A percentile compares a stretch with the other conserved stretches of the same genome.
Conservation (phyloP, 2,888 invertebrate genomes). For the Theretra japonica region DNA sequence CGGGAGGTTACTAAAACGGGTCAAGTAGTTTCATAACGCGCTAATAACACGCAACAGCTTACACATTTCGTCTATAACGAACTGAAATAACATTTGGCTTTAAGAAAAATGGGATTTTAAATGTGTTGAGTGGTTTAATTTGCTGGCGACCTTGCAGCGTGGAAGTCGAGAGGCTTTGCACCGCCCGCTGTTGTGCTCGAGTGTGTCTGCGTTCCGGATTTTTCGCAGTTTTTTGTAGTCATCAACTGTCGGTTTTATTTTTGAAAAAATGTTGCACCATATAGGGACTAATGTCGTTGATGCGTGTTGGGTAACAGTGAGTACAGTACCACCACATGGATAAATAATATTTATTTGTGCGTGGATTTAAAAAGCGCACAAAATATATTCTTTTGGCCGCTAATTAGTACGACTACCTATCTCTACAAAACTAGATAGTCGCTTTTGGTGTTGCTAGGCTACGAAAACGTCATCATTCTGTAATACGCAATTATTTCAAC, state of each 20-base stretch:
- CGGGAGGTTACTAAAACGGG: constrained; percentile 61
- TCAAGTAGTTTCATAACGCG: constrained; percentile 68
- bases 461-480: too few relatives aligned
- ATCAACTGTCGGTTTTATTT: not conserved
- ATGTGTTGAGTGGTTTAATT: not conserved
- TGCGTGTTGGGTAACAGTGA: too few relatives aligned
- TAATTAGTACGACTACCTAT: too few relatives aligned
- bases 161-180: not conserved
- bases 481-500: too few relatives aligned
- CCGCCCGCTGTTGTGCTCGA: not conserved
- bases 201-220: not conserved
- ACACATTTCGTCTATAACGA: constrained; percentile 41
- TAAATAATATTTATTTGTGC: too few relatives aligned
- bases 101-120: constrained; percentile 13
- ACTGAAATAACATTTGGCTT: constrained; percentile 16
- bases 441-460: too few relatives aligned
- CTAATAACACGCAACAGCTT: constrained; percentile 53
- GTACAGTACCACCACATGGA: too few relatives aligned
- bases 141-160: not conserved
- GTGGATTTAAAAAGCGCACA: too few relatives aligned
- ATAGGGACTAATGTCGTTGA: too few relatives aligned
- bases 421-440: too few relatives aligned
- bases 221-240: not conserved
- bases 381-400: too few relatives aligned
- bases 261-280: too few relatives aligned